Base-by-base conservation (phyloP, 2,797 vertebrate genomes). In the Nannoperca obscura region DNA sequence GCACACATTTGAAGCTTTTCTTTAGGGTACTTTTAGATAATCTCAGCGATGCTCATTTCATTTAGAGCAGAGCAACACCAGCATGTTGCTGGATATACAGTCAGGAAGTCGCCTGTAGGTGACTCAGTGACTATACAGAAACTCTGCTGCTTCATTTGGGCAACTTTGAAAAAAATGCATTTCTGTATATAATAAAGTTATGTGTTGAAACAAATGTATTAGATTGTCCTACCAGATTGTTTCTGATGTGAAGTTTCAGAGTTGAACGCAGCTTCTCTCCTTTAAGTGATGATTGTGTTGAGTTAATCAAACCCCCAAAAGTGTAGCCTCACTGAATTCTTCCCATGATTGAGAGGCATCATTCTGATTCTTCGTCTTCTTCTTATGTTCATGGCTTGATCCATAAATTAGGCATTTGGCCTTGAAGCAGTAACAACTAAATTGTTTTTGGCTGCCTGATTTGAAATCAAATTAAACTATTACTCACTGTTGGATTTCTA, bases 1-100 rank as follows among this genome's bases (percentile, higher is more conserved):
- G 69, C 67, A 71, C 58, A 46, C 59, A n/a, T 53, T 67, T 58
- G 20, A 68, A 57, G 13, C 1, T 15, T 74, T 36, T 72, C 13
- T 7, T 36, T 22, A 2, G 1, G 20, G 34, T 34, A n/a, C 44
- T n/a, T 76, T 59, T 24, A 70, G 27, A 57, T 32, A 19, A 86
- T 58, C 50, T 52, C 63, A 50, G 42, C 0, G 6, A 50, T 27
- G 15, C 74, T 78, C 27, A 62, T 77, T 86, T 85, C 40, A 89
- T 86, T 73, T 79, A 42, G 61, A 59, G 22, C 13, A 50, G 30
- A 53, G 30, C 7, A 49, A 55, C 30, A 53, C 7, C 30, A 22
- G 24, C 27, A 54, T 67, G 40, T 52, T 38, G 19, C 20, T 63
- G 20, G 42, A 57, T 19, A 36, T 32, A 44, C 24, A 32, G 12